These are phyloP conservation scores for Burhinus oedicnemus DNA, from an alignment of 2,113 vertebrate species.

Conservation along the genomic window DNA sequence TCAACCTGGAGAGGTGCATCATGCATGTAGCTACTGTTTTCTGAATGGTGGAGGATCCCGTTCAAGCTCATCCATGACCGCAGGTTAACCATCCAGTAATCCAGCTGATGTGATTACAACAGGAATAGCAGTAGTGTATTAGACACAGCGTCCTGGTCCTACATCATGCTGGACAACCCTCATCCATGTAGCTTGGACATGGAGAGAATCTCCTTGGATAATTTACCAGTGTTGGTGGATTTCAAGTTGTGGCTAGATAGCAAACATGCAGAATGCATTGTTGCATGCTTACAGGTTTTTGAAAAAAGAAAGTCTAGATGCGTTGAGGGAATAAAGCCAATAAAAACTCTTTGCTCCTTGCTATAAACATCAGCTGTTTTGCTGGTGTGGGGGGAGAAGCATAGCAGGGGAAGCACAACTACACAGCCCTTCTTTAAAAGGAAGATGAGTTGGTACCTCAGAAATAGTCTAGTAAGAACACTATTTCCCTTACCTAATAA, in stretches of 20 bases:
- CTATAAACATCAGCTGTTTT: neutral
- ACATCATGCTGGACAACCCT: neutral
- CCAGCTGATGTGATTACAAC: neutral
- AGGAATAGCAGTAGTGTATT: neutral
- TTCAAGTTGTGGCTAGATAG: neutral
- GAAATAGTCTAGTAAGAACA: neutral
- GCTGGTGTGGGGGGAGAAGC: neutral
- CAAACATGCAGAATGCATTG: neutral
- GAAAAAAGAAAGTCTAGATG: neutral
- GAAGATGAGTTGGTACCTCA: neutral
- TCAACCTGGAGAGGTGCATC: neutral
- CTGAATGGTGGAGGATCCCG: neutral
- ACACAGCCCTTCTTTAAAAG: neutral
- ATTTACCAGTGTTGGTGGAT: neutral
- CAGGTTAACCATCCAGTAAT: neutral
- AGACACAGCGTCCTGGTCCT: neutral
- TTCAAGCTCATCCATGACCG: neutral
- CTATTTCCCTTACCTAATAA: neutral
- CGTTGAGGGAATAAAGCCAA: neutral
- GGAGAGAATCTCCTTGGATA: neutral
- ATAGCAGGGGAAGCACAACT: neutral
- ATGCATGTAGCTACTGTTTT: neutral
- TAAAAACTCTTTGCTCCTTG: neutral
- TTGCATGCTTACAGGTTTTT: neutral
- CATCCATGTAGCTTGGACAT: rapidly evolving